phyloP scores from a whole-genome alignment of 1,140 invertebrate genomes.

The Drosophila grimshawi region DNA sequence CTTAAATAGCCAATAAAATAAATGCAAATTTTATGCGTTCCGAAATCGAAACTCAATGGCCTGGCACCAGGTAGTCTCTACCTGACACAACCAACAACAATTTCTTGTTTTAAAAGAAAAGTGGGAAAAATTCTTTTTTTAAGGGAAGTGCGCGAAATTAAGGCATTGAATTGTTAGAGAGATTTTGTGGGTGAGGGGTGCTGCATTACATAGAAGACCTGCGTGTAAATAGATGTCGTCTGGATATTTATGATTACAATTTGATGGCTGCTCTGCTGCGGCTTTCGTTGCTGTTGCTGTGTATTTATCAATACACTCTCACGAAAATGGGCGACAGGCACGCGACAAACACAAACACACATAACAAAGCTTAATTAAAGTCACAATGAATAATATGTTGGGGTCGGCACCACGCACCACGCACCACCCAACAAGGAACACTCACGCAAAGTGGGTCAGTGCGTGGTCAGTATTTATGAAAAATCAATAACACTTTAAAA shows the following conservation, averaged over 20 bases:
- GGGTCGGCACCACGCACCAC: slow-evolving; percentile 12
- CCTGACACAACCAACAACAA: background rate
- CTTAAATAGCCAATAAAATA: slow-evolving; percentile 51
- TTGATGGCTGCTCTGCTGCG: slow-evolving; percentile 3
- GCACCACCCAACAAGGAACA: slow-evolving; percentile 5
- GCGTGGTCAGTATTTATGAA: slow-evolving; percentile 52
- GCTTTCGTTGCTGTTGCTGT: too few relatives aligned
- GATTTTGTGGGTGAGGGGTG: background rate
- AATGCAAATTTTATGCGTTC: slow-evolving; percentile 49
- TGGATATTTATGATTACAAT: slow-evolving; percentile 63
- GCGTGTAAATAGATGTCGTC: slow-evolving; percentile 50
- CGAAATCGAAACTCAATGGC: slow-evolving; percentile 52
- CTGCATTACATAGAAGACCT: slow-evolving; percentile 20
- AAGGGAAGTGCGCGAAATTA: slow-evolving; percentile 1
- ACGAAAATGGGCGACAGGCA: background rate
- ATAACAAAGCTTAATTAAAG: slow-evolving; percentile 74
- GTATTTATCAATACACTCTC: slow-evolving; percentile 6
- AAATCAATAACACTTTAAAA: slow-evolving; percentile 67
- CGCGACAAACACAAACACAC: slow-evolving; percentile 4
- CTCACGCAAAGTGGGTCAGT: slow-evolving; percentile 63
- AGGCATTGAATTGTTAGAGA: slow-evolving; percentile 5
- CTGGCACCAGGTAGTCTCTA: slow-evolving; percentile 53
- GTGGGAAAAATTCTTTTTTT: too few relatives aligned
- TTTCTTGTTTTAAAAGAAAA: too few relatives aligned
- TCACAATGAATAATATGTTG: slow-evolving; percentile 64